These are phyloP conservation scores for Heliconius hermathena DNA, from an alignment of 1,140 invertebrate species.

Conservation along the genomic window DNA sequence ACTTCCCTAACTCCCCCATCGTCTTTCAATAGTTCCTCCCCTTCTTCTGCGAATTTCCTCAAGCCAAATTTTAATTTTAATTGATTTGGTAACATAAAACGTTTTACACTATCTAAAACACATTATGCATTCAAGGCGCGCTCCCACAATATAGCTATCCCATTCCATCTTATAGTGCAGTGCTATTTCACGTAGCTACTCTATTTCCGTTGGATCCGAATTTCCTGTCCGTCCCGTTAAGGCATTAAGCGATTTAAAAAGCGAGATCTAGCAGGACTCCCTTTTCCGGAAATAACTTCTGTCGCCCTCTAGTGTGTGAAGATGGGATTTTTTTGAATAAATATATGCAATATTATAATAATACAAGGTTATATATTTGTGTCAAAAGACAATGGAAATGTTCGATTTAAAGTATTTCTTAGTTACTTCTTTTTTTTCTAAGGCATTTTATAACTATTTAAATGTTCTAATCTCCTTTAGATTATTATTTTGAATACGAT, in stretches of 20 bases:
- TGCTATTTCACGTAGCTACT: conserved; percentile 61
- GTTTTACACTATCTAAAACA: conserved; percentile 8
- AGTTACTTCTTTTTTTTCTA: too few relatives aligned
- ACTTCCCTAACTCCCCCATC: too few relatives aligned
- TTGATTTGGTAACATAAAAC: conserved; percentile 1
- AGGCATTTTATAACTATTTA: too few relatives aligned
- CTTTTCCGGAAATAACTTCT: conserved; percentile 67
- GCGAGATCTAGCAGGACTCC: conserved; percentile 59
- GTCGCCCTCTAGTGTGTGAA: conserved; percentile 47
- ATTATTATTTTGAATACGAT: too few relatives aligned
- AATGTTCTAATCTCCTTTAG: too few relatives aligned
- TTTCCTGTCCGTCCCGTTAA: conserved; percentile 61
- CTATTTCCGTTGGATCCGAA: conserved; percentile 72
- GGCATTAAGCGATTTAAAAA: conserved; percentile 74
- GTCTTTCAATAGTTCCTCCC: too few relatives aligned
- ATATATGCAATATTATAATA: neutral
- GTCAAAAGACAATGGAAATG: neutral
- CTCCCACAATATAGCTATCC: conserved; percentile 19
- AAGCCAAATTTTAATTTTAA: neutral
- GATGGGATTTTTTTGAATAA: conserved; percentile 17
- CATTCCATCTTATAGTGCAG: conserved; percentile 25
- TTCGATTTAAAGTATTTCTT: too few relatives aligned
- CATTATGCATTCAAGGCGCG: conserved; percentile 10
- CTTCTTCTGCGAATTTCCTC: too few relatives aligned
- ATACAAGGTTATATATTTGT: neutral